Base-by-base conservation (phyloP, 2,797 vertebrate species). In the Tamandua tetradactyla region DNA sequence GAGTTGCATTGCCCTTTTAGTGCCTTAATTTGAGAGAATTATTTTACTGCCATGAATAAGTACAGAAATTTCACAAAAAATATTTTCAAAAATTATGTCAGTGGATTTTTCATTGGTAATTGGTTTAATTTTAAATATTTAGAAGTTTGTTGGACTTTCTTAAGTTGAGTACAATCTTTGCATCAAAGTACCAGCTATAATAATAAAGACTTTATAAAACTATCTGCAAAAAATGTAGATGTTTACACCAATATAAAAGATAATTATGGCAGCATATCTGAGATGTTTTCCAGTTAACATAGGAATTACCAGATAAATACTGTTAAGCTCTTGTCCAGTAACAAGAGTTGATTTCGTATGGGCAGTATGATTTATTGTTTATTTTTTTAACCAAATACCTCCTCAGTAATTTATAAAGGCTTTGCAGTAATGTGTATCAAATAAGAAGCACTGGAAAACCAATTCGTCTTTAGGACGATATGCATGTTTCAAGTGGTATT, bases 371-470 rank as follows among this genome's bases (percentile, higher is more conserved):
- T 98, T 98, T 98, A 97, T 98, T 98, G 98, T 98, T 98, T 98
- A 98, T 97, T 95, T 98, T 97, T 97, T 98, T 98, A 98, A 99
- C 98, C 98, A 98, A 99, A 99, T 99, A 99, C 99, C 99, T 99
- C 99, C 98, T 98, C 98, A 98, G 97, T 98, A 99, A 99, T 99
- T 98, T 99, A 98, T 98, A 98, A 98, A 98, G 98, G 98, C 98
- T 99, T 99, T 99, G 98, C 98, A 98, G 98, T 98, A 99, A 98
- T 98, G 98, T 99, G 98, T 99, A 99, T 99, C 99, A 98, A 98
- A 98, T 98, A 98, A 98, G 98, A 99, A 99, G 99, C 99, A 99
- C 99, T 99, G 99, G 99, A 99, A 99, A 99, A 99, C 98, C 98
- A 98, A 99, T 99, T 98, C 97, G 98, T 99, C 99, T 99, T 98